These are phyloP conservation scores for Automeris io DNA, from an alignment of 2,888 invertebrate genomes.

Conservation along the genomic window DNA sequence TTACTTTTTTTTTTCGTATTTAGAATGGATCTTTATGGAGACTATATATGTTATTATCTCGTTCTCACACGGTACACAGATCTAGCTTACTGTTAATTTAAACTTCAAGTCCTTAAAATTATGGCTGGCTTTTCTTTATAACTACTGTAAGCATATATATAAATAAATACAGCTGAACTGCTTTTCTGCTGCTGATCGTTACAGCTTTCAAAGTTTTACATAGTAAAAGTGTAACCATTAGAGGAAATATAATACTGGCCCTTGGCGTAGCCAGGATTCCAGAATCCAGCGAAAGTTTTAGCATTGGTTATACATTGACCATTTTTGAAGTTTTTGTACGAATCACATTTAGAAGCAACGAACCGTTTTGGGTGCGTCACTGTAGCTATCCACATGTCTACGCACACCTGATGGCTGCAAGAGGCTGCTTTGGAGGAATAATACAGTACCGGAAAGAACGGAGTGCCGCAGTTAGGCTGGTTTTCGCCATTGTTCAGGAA, in stretches of 20 bases:
- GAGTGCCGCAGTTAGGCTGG: constrained; percentile 68
- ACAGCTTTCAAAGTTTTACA: no score
- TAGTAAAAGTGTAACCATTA: not conserved
- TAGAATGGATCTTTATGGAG: no score
- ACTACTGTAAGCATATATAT: no score
- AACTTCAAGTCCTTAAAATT: no score
- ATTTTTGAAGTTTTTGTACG: constrained; percentile 16
- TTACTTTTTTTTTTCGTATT: no score
- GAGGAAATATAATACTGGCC: constrained; percentile 39
- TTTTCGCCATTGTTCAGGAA: constrained; percentile 64
- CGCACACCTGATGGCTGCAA: constrained; percentile 44
- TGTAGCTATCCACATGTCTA: constrained; percentile 39
- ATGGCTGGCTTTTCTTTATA: no score
- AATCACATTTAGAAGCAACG: constrained; percentile 36
- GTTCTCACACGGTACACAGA: no score
- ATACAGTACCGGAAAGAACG: constrained; percentile 38
- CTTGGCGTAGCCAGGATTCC: constrained; percentile 41
- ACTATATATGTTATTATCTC: no score
- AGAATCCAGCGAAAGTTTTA: constrained; percentile 39
- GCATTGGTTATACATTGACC: constrained; percentile 32
- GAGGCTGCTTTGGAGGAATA: constrained; percentile 44
- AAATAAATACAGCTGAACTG: no score
- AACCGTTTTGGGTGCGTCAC: constrained; percentile 36
- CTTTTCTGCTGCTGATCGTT: no score
- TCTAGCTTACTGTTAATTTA: no score